phyloP scores from a whole-genome alignment of 2,888 invertebrate genomes.

The Rotaria magnacalcarata region DNA sequence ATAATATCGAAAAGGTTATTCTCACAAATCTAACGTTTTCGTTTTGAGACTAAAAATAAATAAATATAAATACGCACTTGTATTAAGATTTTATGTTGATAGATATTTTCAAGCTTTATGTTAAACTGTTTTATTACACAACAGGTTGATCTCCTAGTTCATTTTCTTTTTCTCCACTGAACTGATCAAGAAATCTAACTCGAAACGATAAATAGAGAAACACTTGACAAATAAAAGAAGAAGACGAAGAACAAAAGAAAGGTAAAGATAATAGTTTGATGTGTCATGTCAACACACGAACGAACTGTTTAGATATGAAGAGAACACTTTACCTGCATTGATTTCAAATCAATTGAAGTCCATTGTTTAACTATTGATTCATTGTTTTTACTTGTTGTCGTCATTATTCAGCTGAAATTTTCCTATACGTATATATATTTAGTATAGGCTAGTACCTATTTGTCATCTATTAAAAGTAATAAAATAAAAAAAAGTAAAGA shows the following conservation, averaged over 20 bases:
- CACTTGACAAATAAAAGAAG: slow-evolving; percentile 19
- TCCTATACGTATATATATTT: not conserved
- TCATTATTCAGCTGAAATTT: slow-evolving; percentile 19
- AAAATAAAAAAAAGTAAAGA: too few species aligned
- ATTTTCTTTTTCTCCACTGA: not conserved
- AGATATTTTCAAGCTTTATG: not conserved
- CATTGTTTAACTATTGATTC: slow-evolving; percentile 2
- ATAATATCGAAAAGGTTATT: not conserved
- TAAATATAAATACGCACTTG: not conserved
- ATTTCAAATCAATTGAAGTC: slow-evolving; percentile 15
- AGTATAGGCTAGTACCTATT: too few species aligned
- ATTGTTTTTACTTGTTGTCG: not conserved
- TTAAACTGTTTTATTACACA: not conserved
- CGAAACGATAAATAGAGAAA: slow-evolving; percentile 18
- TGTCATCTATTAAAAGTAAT: too few species aligned
- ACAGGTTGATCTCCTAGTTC: not conserved
- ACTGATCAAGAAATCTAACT: slow-evolving; percentile 9
- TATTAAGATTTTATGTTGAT: not conserved
- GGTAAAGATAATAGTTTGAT: slow-evolving; percentile 32
- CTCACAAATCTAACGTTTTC: not conserved
- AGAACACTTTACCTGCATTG: slow-evolving; percentile 15
- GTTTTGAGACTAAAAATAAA: not conserved
- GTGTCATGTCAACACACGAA: slow-evolving; percentile 1
- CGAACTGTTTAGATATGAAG: not conserved
- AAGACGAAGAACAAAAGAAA: not conserved